A percentile compares a stretch with the other conserved stretches of the same genome.
Conservation (phyloP, 2,113 vertebrate species). For the Nycticorax nycticorax region DNA sequence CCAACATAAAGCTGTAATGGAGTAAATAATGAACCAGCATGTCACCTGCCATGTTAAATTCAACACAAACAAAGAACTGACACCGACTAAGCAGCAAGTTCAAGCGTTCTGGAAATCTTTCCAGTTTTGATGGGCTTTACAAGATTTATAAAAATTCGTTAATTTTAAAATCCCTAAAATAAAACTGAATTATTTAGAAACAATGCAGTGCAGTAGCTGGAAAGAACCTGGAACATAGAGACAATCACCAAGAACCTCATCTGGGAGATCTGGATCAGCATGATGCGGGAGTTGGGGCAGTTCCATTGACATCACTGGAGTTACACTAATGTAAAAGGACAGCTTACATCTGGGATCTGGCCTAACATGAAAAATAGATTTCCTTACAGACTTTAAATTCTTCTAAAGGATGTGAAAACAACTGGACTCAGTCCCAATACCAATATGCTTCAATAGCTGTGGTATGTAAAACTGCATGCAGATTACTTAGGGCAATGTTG, state of each 20-base stretch:
- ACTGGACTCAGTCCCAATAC: background rate
- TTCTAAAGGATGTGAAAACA: background rate
- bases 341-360: background rate
- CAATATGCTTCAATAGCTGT: background rate
- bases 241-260: background rate
- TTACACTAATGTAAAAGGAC: background rate
- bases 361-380: background rate
- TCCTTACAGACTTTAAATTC: background rate
- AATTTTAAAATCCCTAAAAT: background rate
- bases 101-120: background rate
- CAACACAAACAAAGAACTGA: background rate
- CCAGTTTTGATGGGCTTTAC: background rate
- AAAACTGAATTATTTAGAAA: background rate
- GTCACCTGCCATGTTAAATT: background rate
- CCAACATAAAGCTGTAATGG: background rate
- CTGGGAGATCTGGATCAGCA: background rate
- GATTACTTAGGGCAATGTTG: background rate
- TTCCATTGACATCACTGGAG: background rate
- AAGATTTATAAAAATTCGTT: background rate
- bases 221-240: background rate
- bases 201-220: background rate
- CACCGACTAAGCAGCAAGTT: background rate
- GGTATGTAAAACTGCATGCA: background rate
- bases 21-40: background rate
- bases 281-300: background rate